Percentiles rank a stretch among this genome's conserved stretches.
Conservation (phyloP, 2,888 invertebrate genomes). For the Oxystoma pomonae region DNA sequence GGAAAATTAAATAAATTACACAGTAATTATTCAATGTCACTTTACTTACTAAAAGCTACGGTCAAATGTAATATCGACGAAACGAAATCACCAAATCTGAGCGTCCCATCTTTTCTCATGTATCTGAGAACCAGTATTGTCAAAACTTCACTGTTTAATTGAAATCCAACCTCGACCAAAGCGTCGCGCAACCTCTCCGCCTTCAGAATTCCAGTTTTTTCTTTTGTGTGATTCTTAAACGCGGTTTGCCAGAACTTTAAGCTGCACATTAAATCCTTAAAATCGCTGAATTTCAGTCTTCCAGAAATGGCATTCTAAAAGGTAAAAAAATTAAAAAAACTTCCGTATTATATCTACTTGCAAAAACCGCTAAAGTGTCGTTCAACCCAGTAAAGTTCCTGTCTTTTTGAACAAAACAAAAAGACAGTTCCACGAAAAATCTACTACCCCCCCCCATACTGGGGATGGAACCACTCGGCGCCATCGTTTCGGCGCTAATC, state of each 20-base stretch:
- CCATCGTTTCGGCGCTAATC: no score
- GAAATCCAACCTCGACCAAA: constrained; percentile 81
- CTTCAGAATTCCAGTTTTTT: constrained; percentile 84
- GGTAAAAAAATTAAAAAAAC: constrained; percentile 3
- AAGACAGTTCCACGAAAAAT: no score
- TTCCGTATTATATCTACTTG: no score
- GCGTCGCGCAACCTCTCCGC: constrained; percentile 84
- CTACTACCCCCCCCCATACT: no score
- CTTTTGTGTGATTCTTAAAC: constrained; percentile 85
- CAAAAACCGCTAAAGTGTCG: no score
- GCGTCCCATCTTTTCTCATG: constrained; percentile 89
- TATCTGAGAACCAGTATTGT: constrained; percentile 79
- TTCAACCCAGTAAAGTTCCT: no score
- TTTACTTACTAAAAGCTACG: constrained; percentile 76
- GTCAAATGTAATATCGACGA: constrained; percentile 84
- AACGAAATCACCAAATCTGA: constrained; percentile 89
- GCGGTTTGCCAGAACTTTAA: constrained; percentile 87
- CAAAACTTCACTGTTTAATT: constrained; percentile 78
- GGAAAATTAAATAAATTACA: no score
- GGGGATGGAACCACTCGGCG: no score
- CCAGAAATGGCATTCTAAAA: constrained; percentile 65
- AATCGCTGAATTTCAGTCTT: constrained; percentile 77
- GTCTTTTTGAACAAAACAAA: no score
- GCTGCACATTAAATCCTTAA: constrained; percentile 89
- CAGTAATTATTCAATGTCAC: background rate